Conservation (phyloP, 2,113 vertebrate species). For the Calidris pygmaea region DNA sequence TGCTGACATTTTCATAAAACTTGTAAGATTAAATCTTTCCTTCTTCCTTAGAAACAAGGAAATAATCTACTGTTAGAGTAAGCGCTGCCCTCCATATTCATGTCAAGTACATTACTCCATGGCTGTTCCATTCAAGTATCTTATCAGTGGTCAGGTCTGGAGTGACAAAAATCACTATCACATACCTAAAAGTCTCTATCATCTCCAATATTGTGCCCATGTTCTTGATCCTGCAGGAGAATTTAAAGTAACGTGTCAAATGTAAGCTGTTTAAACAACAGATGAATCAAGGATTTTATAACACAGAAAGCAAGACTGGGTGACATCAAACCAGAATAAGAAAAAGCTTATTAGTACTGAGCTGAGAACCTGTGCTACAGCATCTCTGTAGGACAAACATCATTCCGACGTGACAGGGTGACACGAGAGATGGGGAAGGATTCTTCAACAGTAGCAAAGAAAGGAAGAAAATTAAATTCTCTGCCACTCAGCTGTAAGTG, state of each 20-base stretch:
- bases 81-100: background rate
- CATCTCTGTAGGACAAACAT: background rate
- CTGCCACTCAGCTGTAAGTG: background rate
- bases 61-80: background rate
- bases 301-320: background rate
- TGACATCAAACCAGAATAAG: background rate
- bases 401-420: background rate
- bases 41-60: background rate
- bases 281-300: background rate
- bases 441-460: background rate
- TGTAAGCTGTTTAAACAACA: background rate
- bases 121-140: background rate
- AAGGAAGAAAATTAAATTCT: conserved; percentile 8
- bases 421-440: background rate
- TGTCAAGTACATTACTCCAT: background rate
- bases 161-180: background rate
- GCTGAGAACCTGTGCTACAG: background rate
- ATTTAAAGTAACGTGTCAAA: background rate
- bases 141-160: background rate
- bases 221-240: background rate
- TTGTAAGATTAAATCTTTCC: background rate
- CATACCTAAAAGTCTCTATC: background rate
- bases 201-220: background rate
- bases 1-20: background rate
- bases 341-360: background rate